Percentiles rank a stretch among this genome's conserved stretches.
These are phyloP conservation scores for Callipepla squamata DNA, from an alignment of 2,113 vertebrate genomes.

Conservation along the genomic window DNA sequence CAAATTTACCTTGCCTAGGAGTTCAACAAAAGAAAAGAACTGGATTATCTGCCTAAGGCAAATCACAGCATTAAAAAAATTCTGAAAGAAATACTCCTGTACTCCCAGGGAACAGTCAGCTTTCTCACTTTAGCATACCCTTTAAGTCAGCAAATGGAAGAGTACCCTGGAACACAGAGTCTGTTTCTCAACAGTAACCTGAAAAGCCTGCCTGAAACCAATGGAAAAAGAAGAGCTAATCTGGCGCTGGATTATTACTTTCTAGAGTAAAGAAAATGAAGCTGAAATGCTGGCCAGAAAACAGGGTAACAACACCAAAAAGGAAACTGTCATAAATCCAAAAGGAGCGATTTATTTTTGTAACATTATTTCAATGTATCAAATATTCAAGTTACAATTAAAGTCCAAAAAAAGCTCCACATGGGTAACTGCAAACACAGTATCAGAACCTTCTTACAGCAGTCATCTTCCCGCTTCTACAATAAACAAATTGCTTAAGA, in stretches of 20 bases:
- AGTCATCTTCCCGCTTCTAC: accelerated
- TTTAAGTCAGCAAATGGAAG: accelerated
- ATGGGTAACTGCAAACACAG: accelerated
- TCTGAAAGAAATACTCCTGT: background rate
- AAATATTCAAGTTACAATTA: accelerated
- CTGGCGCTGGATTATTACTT: background rate
- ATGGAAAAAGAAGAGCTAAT: background rate
- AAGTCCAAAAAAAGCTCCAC: accelerated
- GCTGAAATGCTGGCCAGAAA: background rate
- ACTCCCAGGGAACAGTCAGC: background rate
- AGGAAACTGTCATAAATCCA: background rate
- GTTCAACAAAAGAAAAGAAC: background rate
- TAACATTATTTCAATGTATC: background rate
- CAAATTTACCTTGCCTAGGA: background rate
- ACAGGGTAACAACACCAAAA: background rate
- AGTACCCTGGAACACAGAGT: background rate
- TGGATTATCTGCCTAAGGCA: accelerated
- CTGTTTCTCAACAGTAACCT: background rate
- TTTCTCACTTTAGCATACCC: background rate
- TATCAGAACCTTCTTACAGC: background rate
- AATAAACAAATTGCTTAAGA: background rate
- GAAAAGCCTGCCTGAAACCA: background rate
- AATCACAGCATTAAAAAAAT: background rate
- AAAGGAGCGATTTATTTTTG: background rate
- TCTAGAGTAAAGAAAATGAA: background rate